phyloP scores from a whole-genome alignment of 1,140 invertebrate species.

The Xylocopa sonorina region DNA sequence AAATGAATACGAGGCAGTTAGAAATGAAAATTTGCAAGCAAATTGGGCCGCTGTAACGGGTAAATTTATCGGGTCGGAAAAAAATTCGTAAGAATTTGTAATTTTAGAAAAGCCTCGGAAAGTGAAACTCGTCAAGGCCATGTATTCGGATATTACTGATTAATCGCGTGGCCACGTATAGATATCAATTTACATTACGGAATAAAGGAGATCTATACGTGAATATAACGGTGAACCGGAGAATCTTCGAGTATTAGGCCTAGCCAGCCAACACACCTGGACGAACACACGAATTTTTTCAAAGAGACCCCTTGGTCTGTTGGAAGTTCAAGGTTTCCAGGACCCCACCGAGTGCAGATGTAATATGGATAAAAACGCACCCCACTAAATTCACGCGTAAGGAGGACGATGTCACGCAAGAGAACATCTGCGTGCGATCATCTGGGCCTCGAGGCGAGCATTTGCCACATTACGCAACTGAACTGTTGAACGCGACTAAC shows the following conservation, averaged over 20 bases:
- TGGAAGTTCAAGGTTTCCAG: constrained; percentile 37
- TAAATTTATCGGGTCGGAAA: too few species aligned
- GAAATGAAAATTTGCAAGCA: too few species aligned
- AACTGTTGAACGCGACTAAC: neutral
- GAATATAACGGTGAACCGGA: constrained; percentile 51
- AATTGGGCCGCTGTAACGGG: too few species aligned
- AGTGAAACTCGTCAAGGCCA: neutral
- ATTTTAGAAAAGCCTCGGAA: neutral
- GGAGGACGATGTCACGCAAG: neutral
- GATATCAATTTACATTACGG: constrained; percentile 23
- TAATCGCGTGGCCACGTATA: neutral
- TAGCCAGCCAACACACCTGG: constrained; percentile 58
- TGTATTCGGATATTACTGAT: neutral
- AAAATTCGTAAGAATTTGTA: neutral
- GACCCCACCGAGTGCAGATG: constrained; percentile 54
- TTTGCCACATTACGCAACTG: neutral
- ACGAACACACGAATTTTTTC: constrained; percentile 62
- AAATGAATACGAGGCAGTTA: too few species aligned
- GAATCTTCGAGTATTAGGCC: constrained; percentile 45
- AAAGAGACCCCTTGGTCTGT: constrained; percentile 20
- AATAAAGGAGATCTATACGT: constrained; percentile 33
- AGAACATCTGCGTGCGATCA: constrained; percentile 33
- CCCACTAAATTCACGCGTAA: constrained; percentile 20
- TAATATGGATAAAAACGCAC: constrained; percentile 35
- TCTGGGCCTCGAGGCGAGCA: neutral